Evolutionary conservation across 2,113 vertebrate species (phyloP), one percentile per base, ranked within the genome.

Genomic region (Aegithalos caudatus): DNA sequence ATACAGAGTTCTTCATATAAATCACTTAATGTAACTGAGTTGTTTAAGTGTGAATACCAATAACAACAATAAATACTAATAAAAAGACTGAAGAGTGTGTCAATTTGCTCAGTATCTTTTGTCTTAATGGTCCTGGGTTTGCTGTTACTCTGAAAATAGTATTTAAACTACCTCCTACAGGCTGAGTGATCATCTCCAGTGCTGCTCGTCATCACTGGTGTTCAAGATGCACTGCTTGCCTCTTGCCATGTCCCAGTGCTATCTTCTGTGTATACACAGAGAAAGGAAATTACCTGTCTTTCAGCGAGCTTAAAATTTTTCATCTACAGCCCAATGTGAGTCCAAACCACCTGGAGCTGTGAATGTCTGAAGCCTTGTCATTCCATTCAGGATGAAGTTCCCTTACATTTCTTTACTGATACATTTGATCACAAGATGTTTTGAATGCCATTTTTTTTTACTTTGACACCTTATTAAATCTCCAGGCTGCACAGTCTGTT

Each of bases 1-100:
- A 97, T 97, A 97, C 91, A 97, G 97, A 98, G 96, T 95, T 98
- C 97, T 97, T 97, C 98, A 98, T 97, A 97, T 98, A 98, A 98
- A 90, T 94, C 95, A 98, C 96, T 97, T 96, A 97, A 98, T 98
- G 98, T 99, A 98, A 98, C 96, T 96, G 97, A 98, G 90, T 97
- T 94, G 96, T 96, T 96, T 97, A 64, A 48, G 90, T 98, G 96
- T 98, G 95, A 95, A 96, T 96, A 98, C 98, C 97, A 98, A 31
- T 78, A 88, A 93, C 31, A 92, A 95, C 29, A 95, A 91, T 95
- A 98, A 98, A 97, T 95, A 96, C 97, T 98, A 98, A 98, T 98
- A 97, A 98, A 97, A 98, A 70, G 47, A 76, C 85, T 88, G 88
- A 88, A 88, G 66, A 62, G 53, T 45, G 37, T 83, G 35, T 70